Conservation (phyloP, 2,888 invertebrate genomes). For the Drosophila multiciliata region DNA sequence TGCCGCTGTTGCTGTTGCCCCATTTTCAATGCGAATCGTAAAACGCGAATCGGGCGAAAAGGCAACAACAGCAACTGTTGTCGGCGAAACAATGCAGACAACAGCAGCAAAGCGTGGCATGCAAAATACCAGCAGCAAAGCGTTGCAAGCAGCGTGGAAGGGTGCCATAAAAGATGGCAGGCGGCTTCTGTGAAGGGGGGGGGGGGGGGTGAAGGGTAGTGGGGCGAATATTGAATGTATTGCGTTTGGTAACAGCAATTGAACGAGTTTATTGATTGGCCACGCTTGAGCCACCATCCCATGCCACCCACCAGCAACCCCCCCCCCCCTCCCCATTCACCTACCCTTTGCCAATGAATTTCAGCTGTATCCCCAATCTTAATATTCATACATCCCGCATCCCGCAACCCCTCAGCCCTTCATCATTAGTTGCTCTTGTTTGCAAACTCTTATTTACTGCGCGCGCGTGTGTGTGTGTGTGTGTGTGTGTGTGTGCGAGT, state of each 20-base stretch:
- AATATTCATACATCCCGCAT: constrained; percentile 7
- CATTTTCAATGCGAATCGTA: constrained; percentile 46
- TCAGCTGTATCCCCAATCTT: constrained; percentile 8
- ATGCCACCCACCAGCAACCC: not conserved
- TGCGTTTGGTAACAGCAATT: constrained; percentile 49
- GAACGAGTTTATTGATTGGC: constrained; percentile 61
- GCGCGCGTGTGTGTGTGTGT: not conserved
- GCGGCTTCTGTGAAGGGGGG: constrained; percentile 2
- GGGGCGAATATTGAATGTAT: constrained; percentile 41
- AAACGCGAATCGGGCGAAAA: constrained; percentile 36
- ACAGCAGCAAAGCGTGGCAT: constrained; percentile 56
- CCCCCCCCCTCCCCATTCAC: too few relatives aligned
- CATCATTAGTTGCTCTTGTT: constrained; percentile 4
- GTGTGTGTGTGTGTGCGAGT: not conserved
- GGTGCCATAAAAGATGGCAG: not conserved
- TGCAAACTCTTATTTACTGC: constrained; percentile 6
- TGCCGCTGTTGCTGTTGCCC: constrained; percentile 49
- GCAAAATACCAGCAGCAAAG: constrained; percentile 53
- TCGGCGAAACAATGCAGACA: constrained; percentile 51
- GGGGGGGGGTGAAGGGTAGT: constrained; percentile 37
- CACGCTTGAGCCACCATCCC: not conserved
- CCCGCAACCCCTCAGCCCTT: not conserved
- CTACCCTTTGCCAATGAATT: not conserved
- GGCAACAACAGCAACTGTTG: constrained; percentile 18
- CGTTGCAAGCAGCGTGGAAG: constrained; percentile 21